phyloP scores from a whole-genome alignment of 2,888 invertebrate species.

The Drosophila prolongata region DNA sequence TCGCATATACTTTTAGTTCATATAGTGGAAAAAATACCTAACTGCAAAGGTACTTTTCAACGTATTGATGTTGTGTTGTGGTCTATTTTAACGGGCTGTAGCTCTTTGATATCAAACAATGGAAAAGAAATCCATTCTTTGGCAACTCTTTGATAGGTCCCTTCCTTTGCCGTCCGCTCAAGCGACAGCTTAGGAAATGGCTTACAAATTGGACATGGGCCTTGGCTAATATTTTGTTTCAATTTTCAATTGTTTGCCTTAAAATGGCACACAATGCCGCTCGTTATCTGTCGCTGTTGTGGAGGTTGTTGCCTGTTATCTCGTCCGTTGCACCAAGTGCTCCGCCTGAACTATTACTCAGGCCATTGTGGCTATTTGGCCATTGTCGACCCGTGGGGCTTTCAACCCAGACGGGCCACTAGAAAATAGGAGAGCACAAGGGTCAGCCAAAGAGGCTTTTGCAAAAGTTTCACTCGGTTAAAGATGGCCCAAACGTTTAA shows the following conservation, averaged over 20 bases:
- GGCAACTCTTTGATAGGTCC: conserved; percentile 22
- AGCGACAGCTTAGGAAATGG: conserved; percentile 13
- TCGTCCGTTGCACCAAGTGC: conserved; percentile 41
- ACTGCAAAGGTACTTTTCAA: neutral
- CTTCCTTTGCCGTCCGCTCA: conserved; percentile 4
- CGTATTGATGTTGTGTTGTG: neutral
- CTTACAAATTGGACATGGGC: conserved; percentile 23
- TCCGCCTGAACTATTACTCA: conserved; percentile 33
- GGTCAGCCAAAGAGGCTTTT: neutral
- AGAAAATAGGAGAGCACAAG: neutral
- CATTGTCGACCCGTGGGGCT: conserved; percentile 42
- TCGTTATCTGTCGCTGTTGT: conserved; percentile 40
- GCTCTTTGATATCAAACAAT: conserved; percentile 3
- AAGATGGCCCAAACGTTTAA: neutral
- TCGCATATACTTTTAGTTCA: too few species aligned
- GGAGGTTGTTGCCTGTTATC: conserved; percentile 37
- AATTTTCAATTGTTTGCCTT: conserved; percentile 57
- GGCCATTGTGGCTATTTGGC: conserved; percentile 30
- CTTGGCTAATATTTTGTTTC: conserved; percentile 54
- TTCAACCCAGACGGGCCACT: neutral
- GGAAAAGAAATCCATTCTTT: conserved; percentile 9
- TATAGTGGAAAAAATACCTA: too few species aligned
- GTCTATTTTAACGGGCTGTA: neutral
- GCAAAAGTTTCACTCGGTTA: neutral
- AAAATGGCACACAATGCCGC: conserved; percentile 50